These are phyloP conservation scores for Oncorhynchus kisutch DNA, from an alignment of 2,113 vertebrate species.

Conservation along the genomic window DNA sequence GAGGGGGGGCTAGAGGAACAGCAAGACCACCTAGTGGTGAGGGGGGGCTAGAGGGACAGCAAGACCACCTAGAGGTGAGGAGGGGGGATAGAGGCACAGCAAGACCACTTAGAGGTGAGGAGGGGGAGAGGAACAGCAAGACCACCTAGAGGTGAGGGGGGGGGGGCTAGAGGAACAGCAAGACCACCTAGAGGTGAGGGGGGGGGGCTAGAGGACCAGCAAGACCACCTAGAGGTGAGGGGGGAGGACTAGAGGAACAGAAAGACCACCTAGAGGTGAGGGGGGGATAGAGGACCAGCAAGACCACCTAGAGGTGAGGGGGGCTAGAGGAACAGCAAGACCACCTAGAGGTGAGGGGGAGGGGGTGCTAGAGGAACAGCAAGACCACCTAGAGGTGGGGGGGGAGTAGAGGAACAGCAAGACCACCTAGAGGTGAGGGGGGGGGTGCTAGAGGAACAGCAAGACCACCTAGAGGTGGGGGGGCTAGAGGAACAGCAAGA, in stretches of 20 bases:
- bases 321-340: conserved; percentile 62
- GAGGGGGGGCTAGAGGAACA: conserved; percentile 66
- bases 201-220: too few species aligned
- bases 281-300: neutral
- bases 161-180: neutral
- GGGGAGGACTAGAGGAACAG: too few species aligned
- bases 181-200: neutral
- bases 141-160: neutral
- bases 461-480: too few species aligned
- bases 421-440: neutral
- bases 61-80: neutral
- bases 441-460: neutral
- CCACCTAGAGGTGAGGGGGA: conserved; percentile 12
- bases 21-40: conserved; percentile 83
- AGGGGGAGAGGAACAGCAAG: neutral
- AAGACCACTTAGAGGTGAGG: neutral
- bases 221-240: neutral
- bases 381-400: conserved; percentile 76
- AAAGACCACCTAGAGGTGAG: neutral
- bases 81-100: neutral
- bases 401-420: neutral
- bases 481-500: too few species aligned
- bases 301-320: neutral
- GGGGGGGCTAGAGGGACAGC: too few species aligned
- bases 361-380: too few species aligned